Evolutionary conservation across 2,888 invertebrate genomes (phyloP).

Genomic region (Polyploca ridens): DNA sequence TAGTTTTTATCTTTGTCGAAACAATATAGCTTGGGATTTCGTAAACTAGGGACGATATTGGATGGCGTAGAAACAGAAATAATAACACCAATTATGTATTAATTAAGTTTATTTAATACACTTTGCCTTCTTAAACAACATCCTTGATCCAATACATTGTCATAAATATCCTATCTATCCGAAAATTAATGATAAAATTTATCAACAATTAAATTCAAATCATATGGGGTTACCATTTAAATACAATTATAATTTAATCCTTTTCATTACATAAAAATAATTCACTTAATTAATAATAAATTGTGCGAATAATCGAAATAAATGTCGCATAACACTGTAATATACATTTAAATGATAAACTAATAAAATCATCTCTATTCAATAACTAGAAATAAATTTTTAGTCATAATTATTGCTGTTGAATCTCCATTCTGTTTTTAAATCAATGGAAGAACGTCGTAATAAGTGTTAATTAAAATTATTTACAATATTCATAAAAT

Average conservation of each 20-base stretch:
- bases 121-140: slow-evolving; percentile 48
- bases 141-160: slow-evolving; percentile 38
- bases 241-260: slow-evolving; percentile 26
- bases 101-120: slow-evolving; percentile 65
- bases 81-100: slow-evolving; percentile 35
- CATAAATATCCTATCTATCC: slow-evolving; percentile 20
- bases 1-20: no score
- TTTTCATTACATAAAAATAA: slow-evolving; percentile 30
- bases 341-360: slow-evolving; percentile 52
- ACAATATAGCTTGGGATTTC: no score
- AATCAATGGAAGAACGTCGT: slow-evolving; percentile 62
- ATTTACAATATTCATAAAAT: slow-evolving; percentile 25
- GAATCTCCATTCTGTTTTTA: slow-evolving; percentile 48
- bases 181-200: slow-evolving; percentile 11
- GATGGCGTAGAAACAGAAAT: slow-evolving; percentile 10
- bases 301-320: slow-evolving; percentile 60
- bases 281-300: slow-evolving; percentile 36
- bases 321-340: slow-evolving; percentile 49
- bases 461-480: slow-evolving; percentile 37
- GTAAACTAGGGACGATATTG: no score
- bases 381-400: slow-evolving; percentile 61
- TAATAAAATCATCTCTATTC: slow-evolving; percentile 63
- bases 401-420: slow-evolving; percentile 68
- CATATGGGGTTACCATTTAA: neutral
- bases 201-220: slow-evolving; percentile 10